A percentile compares a stretch with the other conserved stretches of the same genome.
Evolutionary conservation across 2,113 vertebrate species (phyloP).

Genomic region (Addax nasomaculatus): DNA sequence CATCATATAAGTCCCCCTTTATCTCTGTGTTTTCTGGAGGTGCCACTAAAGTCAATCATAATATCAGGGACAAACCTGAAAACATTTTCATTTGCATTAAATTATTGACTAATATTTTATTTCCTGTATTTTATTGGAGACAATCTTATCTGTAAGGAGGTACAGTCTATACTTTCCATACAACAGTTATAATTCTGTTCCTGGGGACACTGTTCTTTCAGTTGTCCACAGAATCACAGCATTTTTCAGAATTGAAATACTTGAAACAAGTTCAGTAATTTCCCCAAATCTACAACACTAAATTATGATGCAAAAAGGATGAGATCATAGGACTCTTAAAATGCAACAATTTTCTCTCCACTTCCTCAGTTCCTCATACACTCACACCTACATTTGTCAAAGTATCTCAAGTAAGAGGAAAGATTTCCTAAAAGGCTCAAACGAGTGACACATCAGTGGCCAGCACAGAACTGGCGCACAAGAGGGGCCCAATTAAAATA

Average conservation of each 20-base stretch:
- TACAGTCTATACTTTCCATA: not conserved
- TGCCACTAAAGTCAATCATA: not conserved
- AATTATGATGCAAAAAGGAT: not conserved
- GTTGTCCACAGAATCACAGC: not conserved
- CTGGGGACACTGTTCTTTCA: not conserved
- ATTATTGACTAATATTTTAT: not conserved
- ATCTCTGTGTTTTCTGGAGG: not conserved
- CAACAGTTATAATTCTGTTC: not conserved
- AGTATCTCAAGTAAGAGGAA: not conserved
- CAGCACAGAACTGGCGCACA: not conserved
- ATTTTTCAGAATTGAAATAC: not conserved
- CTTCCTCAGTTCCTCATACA: not conserved
- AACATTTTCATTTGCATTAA: not conserved
- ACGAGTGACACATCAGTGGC: not conserved
- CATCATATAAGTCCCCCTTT: not conserved
- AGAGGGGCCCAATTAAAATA: accelerated
- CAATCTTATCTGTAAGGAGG: not conserved
- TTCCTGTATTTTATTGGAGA: not conserved
- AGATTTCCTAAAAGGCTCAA: not conserved
- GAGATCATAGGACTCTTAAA: not conserved
- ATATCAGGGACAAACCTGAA: not conserved
- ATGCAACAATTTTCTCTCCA: not conserved
- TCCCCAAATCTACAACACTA: not conserved
- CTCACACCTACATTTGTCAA: not conserved
- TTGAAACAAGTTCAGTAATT: not conserved